Base-by-base conservation (phyloP, 2,797 vertebrate genomes). In the Tokudaia tokunoshimensis region DNA sequence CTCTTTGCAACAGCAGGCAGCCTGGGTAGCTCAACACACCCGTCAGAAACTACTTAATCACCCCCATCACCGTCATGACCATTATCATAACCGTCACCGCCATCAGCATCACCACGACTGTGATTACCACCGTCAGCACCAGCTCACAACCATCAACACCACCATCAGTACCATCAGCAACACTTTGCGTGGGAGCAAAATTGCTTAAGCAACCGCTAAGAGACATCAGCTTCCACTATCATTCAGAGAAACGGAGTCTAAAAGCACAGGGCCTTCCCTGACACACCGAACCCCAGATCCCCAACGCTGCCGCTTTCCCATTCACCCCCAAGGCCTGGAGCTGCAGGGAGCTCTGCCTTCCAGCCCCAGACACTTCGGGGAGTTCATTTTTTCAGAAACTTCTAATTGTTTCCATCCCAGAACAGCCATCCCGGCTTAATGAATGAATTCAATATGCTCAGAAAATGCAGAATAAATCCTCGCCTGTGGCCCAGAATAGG, bases 371-470 rank as follows among this genome's bases (percentile, higher is more conserved):
- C 44, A 89, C 63, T 50, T 0, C 3, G 0, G 82, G 50, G 85
- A 26, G 75, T 65, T 75, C 52, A 31, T 92, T 94, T 94, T 94
- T 94, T 93, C 41, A 79, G 90, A 79, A 92, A 92, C 89, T 89
- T 91, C 57, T 93, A 94, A 95, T 15, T 89, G 3, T 95, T 94
- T 88, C 15, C 83, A 92, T 1, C 94, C 94, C 7, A 80, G 6
- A 82, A 61, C 11, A 97, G 89, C 15, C 1, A 95, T 79, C 74
- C 87, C 82, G 15, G 89, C 63, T 96, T 94, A 90, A 92, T 61
- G 94, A 96, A 98, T 94, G 82, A 97, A 97, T 97, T 94, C 97
- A 89, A 94, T 31, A 95, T 92, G 89, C 95, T 83, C 87, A 50
- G 37, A 47, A 96, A 63, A 96, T 0, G 29, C 88, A 67, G 94